Evolutionary conservation across 2,888 invertebrate species (phyloP), one percentile per base, ranked within the genome.

Genomic region (Ophonus ardosiacus): DNA sequence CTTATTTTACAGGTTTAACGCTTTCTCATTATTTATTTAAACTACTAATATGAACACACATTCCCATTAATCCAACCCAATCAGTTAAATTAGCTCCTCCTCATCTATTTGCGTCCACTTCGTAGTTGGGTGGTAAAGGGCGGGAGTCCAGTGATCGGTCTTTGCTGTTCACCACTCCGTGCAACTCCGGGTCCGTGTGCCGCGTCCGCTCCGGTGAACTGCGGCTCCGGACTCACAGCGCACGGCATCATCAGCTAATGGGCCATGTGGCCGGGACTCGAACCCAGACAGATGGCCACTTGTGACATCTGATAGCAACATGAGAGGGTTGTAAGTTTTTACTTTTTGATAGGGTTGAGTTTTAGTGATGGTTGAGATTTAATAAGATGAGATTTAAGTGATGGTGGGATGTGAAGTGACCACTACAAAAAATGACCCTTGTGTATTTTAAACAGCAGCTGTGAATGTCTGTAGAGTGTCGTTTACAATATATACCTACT

Each of bases 201-300:
- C 31, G 31, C 40, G 65, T 84, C 76, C 84, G 84, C 84, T 78
- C 65, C 84, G 78, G 56, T 84, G 84, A 61, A 51, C 76, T 84
- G 84, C 31, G 78, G 40, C 38, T 43, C 57, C 61, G 71, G 21
- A 13, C 43, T 74, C 21, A 17, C 74, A 56, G 43, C 65, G 63
- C 8, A 38, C 24, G 13, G 80, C 86, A 86, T 86, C 86, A 86
- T 86, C 86, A 86, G 86, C 86, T 86, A 86, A 86, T 86, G 86
- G 86, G 71, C 85, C 86, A 86, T 86, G 86, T 85, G 84, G 78
- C 68, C 68, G 38, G 68, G 68, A 38, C 31, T 68, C 68, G 68
- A 68, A 68, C 68, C 68, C 68, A 38, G 43, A 51, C 43, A 51
- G 43, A 51, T 51, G 43, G 43, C 43, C 43, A 51, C 43, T 13